Evolutionary conservation across 1,140 invertebrate species (phyloP), one percentile per base, ranked within the genome.

Genomic region (Neotoxoptera formosana): DNA sequence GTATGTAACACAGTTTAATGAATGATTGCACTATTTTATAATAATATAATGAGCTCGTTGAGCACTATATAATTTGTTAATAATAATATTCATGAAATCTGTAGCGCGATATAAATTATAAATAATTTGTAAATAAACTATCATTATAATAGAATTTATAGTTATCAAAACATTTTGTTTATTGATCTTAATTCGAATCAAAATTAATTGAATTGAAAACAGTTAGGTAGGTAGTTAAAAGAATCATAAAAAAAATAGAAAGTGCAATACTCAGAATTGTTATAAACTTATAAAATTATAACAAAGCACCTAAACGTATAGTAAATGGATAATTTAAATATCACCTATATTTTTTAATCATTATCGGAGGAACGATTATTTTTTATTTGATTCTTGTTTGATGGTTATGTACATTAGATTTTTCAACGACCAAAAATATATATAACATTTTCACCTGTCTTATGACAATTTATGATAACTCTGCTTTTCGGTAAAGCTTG

Each of bases 31-130:
- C 20, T 34, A 51, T 89, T 53, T 53, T 11, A 53, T 53, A 30
- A 53, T 53, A 30, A 34, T 53, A 25, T 53, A 53, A 89, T 53
- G 9, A 53, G n/a, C n/a, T 89, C 11, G 23, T 53, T 36, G 34
- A 23, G 20, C 41, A 87, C 48, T 89, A 89, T 53, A 88, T 87
- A 89, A 36, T 53, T 89, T 51, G 2, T 53, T 89, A 25, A 89
- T 88, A 48, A 88, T n/a, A n/a, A 88, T 36, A 53, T 53, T 53
- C 14, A 47, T 47, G 11, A 48, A n/a, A 47, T 87, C 30, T 25
- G 9, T 84, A 48, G 3, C 0, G 6, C 21, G 48, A 7, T 23
- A 23, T 41, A n/a, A 76, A n/a, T 76, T 84, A 84, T 30, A 25
- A 41, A 45, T 48, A 48, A 36, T 23, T 83, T 23, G 34, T 83